Percentiles rank a stretch among this genome's conserved stretches.
Conservation (phyloP, 2,888 invertebrate species). For the Blastobasis adustella region DNA sequence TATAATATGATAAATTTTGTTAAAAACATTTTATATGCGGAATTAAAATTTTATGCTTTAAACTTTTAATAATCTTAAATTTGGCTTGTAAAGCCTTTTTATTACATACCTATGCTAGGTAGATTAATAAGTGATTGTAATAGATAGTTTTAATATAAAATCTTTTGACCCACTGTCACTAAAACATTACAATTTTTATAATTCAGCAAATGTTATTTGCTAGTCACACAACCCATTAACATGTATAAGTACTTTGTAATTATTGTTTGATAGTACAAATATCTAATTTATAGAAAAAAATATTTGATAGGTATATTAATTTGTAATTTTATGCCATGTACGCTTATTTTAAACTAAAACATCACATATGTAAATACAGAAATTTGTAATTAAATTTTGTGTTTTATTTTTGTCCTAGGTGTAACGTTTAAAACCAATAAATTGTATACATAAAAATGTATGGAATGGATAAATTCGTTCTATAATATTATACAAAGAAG, state of each 20-base stretch:
- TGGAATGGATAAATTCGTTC: too few species aligned
- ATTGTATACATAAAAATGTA: too few species aligned
- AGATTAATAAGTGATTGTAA: slow-evolving; percentile 38
- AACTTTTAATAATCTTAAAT: slow-evolving; percentile 26
- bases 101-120: slow-evolving; percentile 56
- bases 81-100: slow-evolving; percentile 39
- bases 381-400: slow-evolving; percentile 56
- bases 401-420: slow-evolving; percentile 29
- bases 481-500: not conserved
- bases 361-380: slow-evolving; percentile 73
- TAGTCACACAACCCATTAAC: slow-evolving; percentile 69
- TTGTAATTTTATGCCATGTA: slow-evolving; percentile 72
- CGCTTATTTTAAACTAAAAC: slow-evolving; percentile 74
- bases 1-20: slow-evolving; percentile 41
- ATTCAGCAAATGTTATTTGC: slow-evolving; percentile 68
- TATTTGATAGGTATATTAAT: slow-evolving; percentile 62
- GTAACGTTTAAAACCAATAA: too few species aligned
- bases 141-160: slow-evolving; percentile 33
- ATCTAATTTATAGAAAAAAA: slow-evolving; percentile 70
- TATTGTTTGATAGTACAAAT: slow-evolving; percentile 74
- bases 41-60: slow-evolving; percentile 39
- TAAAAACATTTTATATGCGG: slow-evolving; percentile 41
- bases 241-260: slow-evolving; percentile 64
- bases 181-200: slow-evolving; percentile 50
- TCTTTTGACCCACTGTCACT: slow-evolving; percentile 65